Conservation (phyloP, 2,113 vertebrate genomes). For the Sisor rabdophorus region DNA sequence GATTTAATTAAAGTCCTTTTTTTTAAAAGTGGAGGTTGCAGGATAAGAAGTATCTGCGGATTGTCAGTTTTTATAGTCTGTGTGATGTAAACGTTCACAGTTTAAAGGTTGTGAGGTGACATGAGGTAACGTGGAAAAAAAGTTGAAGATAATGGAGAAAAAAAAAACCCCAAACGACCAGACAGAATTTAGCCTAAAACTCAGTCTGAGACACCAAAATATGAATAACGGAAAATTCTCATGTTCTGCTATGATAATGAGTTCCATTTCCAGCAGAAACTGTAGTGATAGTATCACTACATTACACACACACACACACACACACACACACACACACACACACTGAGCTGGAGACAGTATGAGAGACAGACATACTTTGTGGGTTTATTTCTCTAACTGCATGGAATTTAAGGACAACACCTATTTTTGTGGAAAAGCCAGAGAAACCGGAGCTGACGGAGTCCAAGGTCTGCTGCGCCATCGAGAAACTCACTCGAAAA, state of each 20-base stretch:
- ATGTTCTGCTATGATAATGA: slow-evolving; percentile 39
- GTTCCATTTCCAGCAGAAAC: slow-evolving; percentile 36
- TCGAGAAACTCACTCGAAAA: slow-evolving; percentile 63
- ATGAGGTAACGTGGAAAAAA: slow-evolving; percentile 12
- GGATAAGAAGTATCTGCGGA: not conserved
- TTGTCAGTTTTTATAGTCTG: not conserved
- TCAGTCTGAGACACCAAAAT: slow-evolving; percentile 8
- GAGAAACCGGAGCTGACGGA: slow-evolving; percentile 67
- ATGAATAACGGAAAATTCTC: slow-evolving; percentile 32
- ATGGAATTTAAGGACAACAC: slow-evolving; percentile 71
- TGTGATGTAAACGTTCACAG: not conserved
- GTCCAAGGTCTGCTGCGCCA: slow-evolving; percentile 64
- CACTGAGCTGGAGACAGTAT: slow-evolving; percentile 15
- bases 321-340: slow-evolving; percentile 15
- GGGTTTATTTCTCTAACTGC: slow-evolving; percentile 68
- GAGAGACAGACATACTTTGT: slow-evolving; percentile 46
- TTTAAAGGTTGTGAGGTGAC: slow-evolving; percentile 14
- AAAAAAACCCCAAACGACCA: slow-evolving; percentile 11
- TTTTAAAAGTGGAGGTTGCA: not conserved
- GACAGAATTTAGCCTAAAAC: slow-evolving; percentile 20
- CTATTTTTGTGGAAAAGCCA: slow-evolving; percentile 69
- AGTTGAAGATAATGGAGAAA: not conserved
- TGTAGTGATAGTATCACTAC: slow-evolving; percentile 20
- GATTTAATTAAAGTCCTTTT: not conserved
- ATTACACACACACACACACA: slow-evolving; percentile 10